Percentiles rank a stretch among this genome's conserved stretches.
Evolutionary conservation across 1,140 invertebrate genomes (phyloP).

Genomic region (Aphaenogaster rudis): DNA sequence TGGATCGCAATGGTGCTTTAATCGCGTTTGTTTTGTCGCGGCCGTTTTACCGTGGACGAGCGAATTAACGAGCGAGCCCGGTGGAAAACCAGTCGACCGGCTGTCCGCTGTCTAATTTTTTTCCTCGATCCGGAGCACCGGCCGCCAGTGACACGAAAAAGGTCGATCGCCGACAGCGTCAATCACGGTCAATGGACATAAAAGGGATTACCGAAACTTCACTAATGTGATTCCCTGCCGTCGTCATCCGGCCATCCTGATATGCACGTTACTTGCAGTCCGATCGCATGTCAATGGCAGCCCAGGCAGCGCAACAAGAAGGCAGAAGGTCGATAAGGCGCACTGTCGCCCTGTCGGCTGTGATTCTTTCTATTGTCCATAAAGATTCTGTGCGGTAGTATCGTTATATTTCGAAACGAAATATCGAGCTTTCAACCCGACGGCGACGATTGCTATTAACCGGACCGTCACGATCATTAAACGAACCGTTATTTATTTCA

Average conservation of each 20-base stretch:
- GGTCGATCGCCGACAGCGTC: conserved; percentile 73
- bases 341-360: not conserved
- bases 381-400: conserved; percentile 34
- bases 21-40: conserved; percentile 56
- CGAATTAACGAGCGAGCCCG: conserved; percentile 40
- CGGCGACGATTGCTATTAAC: conserved; percentile 34
- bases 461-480: conserved; percentile 39
- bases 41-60: conserved; percentile 40
- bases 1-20: conserved; percentile 52
- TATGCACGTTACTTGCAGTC: conserved; percentile 61
- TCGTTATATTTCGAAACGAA: conserved; percentile 33
- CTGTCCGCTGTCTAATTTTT: conserved; percentile 48
- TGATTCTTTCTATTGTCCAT: conserved; percentile 42
- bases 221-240: conserved; percentile 75
- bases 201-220: conserved; percentile 78
- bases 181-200: conserved; percentile 68
- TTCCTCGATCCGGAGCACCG: conserved; percentile 22
- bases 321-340: conserved; percentile 48
- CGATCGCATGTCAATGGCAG: conserved; percentile 49
- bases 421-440: conserved; percentile 24
- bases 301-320: conserved; percentile 43
- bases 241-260: conserved; percentile 34
- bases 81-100: conserved; percentile 40
- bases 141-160: conserved; percentile 57
- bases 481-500: conserved; percentile 38